phyloP scores from a whole-genome alignment of 2,888 invertebrate species.

The Pseudolycoriella hygida region DNA sequence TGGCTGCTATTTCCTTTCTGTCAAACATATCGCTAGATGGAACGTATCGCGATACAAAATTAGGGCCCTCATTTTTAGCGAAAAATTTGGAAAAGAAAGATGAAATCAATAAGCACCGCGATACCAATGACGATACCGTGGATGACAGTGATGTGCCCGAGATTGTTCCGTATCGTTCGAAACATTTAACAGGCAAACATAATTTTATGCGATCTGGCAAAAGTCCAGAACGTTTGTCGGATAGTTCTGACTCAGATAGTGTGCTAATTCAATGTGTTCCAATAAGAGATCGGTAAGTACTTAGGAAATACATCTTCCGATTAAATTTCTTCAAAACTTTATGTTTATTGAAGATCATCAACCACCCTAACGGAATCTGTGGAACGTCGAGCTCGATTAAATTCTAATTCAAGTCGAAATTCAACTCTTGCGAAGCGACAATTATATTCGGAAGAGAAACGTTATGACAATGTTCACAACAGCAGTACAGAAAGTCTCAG shows the following conservation, averaged over 20 bases:
- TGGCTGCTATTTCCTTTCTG: slow-evolving; percentile 85
- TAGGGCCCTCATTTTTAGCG: slow-evolving; percentile 26
- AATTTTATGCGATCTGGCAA: slow-evolving; percentile 18
- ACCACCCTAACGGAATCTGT: neutral
- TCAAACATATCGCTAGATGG: slow-evolving; percentile 92
- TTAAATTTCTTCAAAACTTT: neutral
- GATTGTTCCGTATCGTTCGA: slow-evolving; percentile 29
- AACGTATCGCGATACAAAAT: slow-evolving; percentile 55
- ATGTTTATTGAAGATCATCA: neutral
- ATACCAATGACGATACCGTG: neutral
- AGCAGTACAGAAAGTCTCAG: neutral
- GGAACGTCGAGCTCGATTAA: neutral
- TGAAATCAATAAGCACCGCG: neutral
- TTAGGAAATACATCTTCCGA: neutral
- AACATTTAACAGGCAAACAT: slow-evolving; percentile 12
- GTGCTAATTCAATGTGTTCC: slow-evolving; percentile 41
- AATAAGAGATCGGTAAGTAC: slow-evolving; percentile 41
- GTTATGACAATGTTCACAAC: neutral
- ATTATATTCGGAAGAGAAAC: neutral
- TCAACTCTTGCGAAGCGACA: neutral
- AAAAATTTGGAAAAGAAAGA: neutral
- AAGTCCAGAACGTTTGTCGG: slow-evolving; percentile 36
- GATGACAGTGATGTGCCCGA: slow-evolving; percentile 17
- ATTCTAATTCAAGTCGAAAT: neutral
- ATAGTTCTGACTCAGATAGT: slow-evolving; percentile 61